Percentiles rank a stretch among this genome's conserved stretches.
phyloP scores from a whole-genome alignment of 1,140 invertebrate species.

The Temnothorax nylanderi region DNA sequence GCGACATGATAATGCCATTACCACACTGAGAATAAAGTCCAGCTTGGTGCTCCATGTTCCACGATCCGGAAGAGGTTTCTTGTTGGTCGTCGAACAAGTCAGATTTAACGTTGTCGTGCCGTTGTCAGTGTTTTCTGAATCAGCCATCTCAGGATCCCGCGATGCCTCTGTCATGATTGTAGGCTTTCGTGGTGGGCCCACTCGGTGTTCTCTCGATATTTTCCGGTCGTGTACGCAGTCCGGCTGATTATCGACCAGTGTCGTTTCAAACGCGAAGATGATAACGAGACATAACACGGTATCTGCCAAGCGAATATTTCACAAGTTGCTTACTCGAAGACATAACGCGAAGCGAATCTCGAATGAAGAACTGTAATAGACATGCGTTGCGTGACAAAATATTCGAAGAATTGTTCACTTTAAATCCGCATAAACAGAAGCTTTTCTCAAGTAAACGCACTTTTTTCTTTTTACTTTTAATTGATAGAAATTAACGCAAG shows the following conservation, averaged over 20 bases:
- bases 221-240: conserved; percentile 11
- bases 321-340: background rate
- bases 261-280: conserved; percentile 39
- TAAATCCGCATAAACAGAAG: background rate
- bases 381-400: background rate
- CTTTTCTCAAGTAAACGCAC: background rate
- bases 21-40: conserved; percentile 72
- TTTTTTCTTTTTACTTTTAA: background rate
- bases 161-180: conserved; percentile 70
- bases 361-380: background rate
- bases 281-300: conserved; percentile 63
- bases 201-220: conserved; percentile 13
- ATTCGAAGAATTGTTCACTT: background rate
- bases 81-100: conserved; percentile 47
- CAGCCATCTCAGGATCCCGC: conserved; percentile 66
- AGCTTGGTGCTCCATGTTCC: conserved; percentile 80
- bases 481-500: background rate
- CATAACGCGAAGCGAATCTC: background rate
- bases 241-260: conserved; percentile 2
- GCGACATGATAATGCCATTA: conserved; percentile 29
- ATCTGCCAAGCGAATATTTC: conserved; percentile 31
- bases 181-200: conserved; percentile 29
- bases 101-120: conserved; percentile 62
- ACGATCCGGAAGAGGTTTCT: conserved; percentile 73
- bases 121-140: conserved; percentile 68